A percentile compares a stretch with the other conserved stretches of the same genome.
Conservation (phyloP, 2,113 vertebrate species). For the Hippoglossus stenolepis region DNA sequence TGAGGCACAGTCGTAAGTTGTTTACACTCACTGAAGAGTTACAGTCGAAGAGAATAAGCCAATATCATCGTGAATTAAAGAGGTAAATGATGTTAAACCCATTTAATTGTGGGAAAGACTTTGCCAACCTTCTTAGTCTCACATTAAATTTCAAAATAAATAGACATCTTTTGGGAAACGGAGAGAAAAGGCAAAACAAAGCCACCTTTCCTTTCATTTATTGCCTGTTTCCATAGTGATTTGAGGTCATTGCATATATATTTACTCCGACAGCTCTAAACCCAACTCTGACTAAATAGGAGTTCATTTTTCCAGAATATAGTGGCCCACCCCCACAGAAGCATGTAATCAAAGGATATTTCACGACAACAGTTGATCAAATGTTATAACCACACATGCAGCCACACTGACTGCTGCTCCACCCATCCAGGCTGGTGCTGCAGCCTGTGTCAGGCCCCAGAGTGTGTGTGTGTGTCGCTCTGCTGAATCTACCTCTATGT, state of each 20-base stretch:
- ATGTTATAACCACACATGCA: constrained; percentile 30
- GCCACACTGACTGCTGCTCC: constrained; percentile 48
- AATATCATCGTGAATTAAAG: neutral
- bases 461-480: constrained; percentile 28
- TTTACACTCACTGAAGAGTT: neutral
- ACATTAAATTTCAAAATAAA: constrained; percentile 1
- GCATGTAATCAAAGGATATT: constrained; percentile 21
- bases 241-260: neutral
- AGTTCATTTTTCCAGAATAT: constrained; percentile 12
- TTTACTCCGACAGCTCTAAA: neutral
- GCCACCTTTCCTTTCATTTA: neutral
- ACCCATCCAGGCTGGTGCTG: constrained; percentile 46
- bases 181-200: neutral
- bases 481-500: constrained; percentile 36
- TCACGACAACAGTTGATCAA: constrained; percentile 50
- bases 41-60: neutral
- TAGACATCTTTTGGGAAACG: neutral
- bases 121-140: neutral
- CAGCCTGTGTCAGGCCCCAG: constrained; percentile 14
- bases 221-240: constrained; percentile 7
- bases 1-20: neutral
- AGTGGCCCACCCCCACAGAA: constrained; percentile 19
- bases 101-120: neutral
- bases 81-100: neutral
- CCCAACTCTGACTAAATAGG: neutral